phyloP scores from a whole-genome alignment of 2,797 vertebrate species.

The Florisuga fusca region DNA sequence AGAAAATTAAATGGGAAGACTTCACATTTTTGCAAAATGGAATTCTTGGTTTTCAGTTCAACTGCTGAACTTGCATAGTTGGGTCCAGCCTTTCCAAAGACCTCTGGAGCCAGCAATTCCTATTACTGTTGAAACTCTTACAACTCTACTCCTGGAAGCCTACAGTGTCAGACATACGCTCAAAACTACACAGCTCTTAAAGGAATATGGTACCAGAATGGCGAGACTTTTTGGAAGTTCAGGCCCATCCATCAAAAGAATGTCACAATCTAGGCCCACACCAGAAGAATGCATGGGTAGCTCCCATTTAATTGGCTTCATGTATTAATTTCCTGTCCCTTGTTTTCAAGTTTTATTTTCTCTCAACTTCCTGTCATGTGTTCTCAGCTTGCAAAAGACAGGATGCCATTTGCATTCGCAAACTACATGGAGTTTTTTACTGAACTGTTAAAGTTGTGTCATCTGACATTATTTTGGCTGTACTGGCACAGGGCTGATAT shows the following conservation, averaged over 20 bases:
- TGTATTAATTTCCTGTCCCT: constrained; percentile 29
- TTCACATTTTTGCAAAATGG: neutral
- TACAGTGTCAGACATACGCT: neutral
- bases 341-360: constrained; percentile 34
- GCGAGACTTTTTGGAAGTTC: neutral
- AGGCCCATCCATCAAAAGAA: neutral
- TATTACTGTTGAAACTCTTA: neutral
- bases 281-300: neutral
- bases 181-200: neutral
- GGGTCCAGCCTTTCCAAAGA: neutral
- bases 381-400: constrained; percentile 30
- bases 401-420: constrained; percentile 48
- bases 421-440: constrained; percentile 20
- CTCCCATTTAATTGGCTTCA: neutral
- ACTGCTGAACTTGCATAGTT: neutral
- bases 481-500: neutral
- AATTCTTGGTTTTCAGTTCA: neutral
- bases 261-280: neutral
- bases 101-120: neutral
- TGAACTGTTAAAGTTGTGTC: neutral
- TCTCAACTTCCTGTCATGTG: constrained; percentile 34
- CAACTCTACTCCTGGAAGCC: neutral
- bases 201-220: neutral
- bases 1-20: neutral
- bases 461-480: neutral